Evolutionary conservation across 1,140 invertebrate species (phyloP), one percentile per base, ranked within the genome.

Genomic region (Aporrectodea caliginosa): DNA sequence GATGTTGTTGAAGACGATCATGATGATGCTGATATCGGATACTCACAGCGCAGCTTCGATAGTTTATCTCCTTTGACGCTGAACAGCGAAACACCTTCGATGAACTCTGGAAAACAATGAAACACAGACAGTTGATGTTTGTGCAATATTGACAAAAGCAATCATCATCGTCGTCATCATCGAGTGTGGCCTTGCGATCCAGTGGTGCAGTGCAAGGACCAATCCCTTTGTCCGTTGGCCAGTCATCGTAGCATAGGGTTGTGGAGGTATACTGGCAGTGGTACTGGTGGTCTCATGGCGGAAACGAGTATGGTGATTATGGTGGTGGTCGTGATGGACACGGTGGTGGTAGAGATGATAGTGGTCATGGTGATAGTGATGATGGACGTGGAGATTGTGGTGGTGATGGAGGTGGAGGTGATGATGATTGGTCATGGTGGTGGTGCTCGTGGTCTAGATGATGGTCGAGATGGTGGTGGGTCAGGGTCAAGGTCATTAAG

Each of bases 61-160:
- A 98, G 92, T 90, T 99, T 98, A 89, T 98, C 97, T 33, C 97
- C 97, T 91, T 98, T 98, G 72, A 99, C 97, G 90, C 97, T 98
- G 90, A 99, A 99, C 88, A 98, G 97, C 78, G 97, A 98, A 78
- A 99, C 96, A 78, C 97, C 97, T 90, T 98, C 96, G 85, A 99
- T 99, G 87, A 99, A 99, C 90, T 99, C 97, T 88, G 85, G 80
- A 85, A 84, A 77, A 82, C 30, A 83, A 78, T 68, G 16, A 34
- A 35, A 70, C 14, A 27, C n/a, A 2, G n/a, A 1, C 14, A 1
- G 30, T 1, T 70, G 30, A 70, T 2, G 34, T n/a, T 73, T n/a
- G 34, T 1, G 34, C 30, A 2, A 30, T 2, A 73, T 29, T 2
- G 1, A 73, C n/a, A 29, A 73, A 29, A 16, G 12, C 16, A 30